Base-by-base conservation (phyloP, 2,797 vertebrate genomes). In the Forpus xanthops region DNA sequence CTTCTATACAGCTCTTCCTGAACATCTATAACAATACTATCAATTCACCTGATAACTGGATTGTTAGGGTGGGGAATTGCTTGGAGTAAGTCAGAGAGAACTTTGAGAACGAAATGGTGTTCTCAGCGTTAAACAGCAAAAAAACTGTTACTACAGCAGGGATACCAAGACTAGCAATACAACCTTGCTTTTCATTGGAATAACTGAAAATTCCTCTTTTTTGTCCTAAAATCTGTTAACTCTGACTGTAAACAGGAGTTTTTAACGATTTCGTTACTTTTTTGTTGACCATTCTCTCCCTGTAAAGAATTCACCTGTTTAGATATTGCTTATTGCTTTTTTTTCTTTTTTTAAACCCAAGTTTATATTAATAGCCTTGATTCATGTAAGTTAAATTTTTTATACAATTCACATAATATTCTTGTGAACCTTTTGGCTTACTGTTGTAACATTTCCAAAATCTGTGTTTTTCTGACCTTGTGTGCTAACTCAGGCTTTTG, bases 401-500 rank as follows among this genome's bases (percentile, higher is more conserved):
- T 41, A 45, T 18, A 68, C 73, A 92, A 71, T 78, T 41, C 82
- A 42, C 82, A 8, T 77, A 66, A 86, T 75, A 78, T 56, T 94
- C 65, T 83, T 68, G 44, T 89, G 80, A 97, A 91, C 31, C 89
- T 68, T 83, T 60, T 90, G 58, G 41, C 95, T 96, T 97, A 86
- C 82, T 96, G 49, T 76, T 91, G 45, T 80, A 96, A 95, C 89
- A 96, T 97, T 98, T 97, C 93, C 70, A 94, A 95, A 96, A 95
- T 77, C 93, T 96, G 21, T 96, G 21, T 96, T 95, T 95, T 97
- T 95, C 93, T 97, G 91, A 97, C 89, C 90, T 97, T 96, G 79
- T 79, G 84, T 58, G 30, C 62, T 88, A 97, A 94, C 62, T 93
- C 93, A 72, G 78, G 80, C 81, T 98, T 98, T 96, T 97, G 79